Conservation (phyloP, 2,888 invertebrate species). For the Beris morrisii region DNA sequence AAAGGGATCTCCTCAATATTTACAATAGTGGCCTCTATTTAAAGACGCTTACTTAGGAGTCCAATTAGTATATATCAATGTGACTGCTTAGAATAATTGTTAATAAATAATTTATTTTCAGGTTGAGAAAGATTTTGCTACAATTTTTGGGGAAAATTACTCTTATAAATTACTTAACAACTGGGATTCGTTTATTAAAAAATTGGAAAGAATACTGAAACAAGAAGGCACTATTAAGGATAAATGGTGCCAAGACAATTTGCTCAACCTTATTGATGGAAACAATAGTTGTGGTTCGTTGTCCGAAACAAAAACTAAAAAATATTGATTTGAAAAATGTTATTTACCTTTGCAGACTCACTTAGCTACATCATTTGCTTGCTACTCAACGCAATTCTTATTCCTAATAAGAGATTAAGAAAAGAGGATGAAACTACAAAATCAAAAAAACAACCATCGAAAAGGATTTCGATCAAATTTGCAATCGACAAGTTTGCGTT, state of each 20-base stretch:
- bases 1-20: not conserved
- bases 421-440: too few species aligned
- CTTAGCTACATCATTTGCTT: not conserved
- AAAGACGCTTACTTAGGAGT: too few species aligned
- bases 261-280: not conserved
- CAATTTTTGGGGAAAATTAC: too few species aligned
- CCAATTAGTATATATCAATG: too few species aligned
- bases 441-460: not conserved
- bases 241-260: constrained; percentile 2
- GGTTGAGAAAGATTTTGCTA: too few species aligned
- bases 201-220: not conserved
- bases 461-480: not conserved
- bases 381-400: not conserved
- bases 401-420: too few species aligned
- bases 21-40: not conserved
- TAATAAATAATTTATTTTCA: not conserved
- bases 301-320: too few species aligned
- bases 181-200: not conserved
- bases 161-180: not conserved
- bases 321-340: not conserved
- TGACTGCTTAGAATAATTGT: not conserved
- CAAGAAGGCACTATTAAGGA: not conserved
- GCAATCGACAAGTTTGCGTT: not conserved
- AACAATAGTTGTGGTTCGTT: not conserved
- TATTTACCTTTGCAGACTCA: not conserved